A percentile compares a stretch with the other conserved stretches of the same genome.
These are phyloP conservation scores for Phylloscopus whistleri DNA, from an alignment of 2,113 vertebrate species.

Conservation along the genomic window DNA sequence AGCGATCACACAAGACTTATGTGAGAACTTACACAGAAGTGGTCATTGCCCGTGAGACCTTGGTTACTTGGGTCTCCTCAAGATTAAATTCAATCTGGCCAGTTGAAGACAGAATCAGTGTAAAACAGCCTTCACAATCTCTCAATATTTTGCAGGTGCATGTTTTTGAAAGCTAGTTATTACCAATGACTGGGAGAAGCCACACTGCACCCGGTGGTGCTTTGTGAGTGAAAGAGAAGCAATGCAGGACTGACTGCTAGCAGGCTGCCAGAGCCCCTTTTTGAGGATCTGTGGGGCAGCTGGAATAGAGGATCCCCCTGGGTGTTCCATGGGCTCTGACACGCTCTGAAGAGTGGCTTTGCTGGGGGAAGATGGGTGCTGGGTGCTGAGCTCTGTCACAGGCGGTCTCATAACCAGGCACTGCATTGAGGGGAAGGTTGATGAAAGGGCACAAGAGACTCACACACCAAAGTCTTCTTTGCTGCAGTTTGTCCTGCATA, in stretches of 20 bases:
- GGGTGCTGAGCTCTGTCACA: neutral
- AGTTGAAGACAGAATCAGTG: neutral
- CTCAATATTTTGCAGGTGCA: accelerated
- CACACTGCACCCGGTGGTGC: neutral
- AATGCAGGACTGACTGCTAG: neutral
- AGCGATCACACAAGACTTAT: neutral
- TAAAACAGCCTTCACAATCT: neutral
- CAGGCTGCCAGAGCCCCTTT: neutral
- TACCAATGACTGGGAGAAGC: neutral
- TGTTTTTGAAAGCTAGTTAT: neutral
- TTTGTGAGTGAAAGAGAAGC: neutral
- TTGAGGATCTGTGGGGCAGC: accelerated
- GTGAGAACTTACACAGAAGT: neutral
- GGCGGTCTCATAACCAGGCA: neutral
- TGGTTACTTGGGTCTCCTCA: neutral
- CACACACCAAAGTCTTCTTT: neutral
- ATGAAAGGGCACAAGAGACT: neutral
- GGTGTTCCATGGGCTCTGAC: accelerated
- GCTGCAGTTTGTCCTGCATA: neutral
- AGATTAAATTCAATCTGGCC: neutral
- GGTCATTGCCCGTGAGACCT: neutral
- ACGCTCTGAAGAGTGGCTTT: neutral
- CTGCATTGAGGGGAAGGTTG: neutral
- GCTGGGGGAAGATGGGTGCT: accelerated
- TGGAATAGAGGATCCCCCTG: accelerated